Base-by-base conservation (phyloP, 2,797 vertebrate species). In the Bradypodion pumilum region DNA sequence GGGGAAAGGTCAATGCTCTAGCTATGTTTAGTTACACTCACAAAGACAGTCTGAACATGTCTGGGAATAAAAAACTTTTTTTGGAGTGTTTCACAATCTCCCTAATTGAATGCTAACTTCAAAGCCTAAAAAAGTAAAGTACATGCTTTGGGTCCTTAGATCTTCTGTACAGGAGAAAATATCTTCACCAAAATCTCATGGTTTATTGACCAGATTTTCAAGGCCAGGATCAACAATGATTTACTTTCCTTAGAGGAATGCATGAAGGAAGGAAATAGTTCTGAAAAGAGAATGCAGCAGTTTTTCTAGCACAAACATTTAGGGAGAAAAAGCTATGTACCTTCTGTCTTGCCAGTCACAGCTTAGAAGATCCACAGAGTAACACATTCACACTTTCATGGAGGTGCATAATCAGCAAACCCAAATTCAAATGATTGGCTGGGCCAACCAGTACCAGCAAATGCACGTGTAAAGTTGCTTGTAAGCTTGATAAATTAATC, bases 11-110 rank as follows among this genome's bases (percentile, higher is more conserved):
- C 87, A 72, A 89, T 89, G 90, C 89, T 93, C 89, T 89, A 84
- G 59, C 88, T 85, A 86, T 85, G 86, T 91, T 92, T 79, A 91
- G 80, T 90, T 90, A 89, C 86, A 86, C 86, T 86, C 80, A 87
- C 90, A 52, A 80, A 91, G 86, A 91, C 89, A 90, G 83, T 85
- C 90, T 86, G 86, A 87, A 92, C 91, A 92, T 37, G 91, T 83
- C 89, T 70, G 78, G 91, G 92, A 91, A 88, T 89, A 88, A 83
- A 91, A 91, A 90, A 89, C 86, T 90, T 91, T 89, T 3, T 56
- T 78, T 72, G 92, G 88, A 56, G 42, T 85, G 66, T 73, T 90
- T 84, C 63, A 40, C 84, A 91, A 91, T 91, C 21, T 87, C 78
- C 74, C 86, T 72, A 74, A 82, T 78, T 74, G 73, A 86, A 82